Base-by-base conservation (phyloP, 2,113 vertebrate species). In the Hemiprocne comata region DNA sequence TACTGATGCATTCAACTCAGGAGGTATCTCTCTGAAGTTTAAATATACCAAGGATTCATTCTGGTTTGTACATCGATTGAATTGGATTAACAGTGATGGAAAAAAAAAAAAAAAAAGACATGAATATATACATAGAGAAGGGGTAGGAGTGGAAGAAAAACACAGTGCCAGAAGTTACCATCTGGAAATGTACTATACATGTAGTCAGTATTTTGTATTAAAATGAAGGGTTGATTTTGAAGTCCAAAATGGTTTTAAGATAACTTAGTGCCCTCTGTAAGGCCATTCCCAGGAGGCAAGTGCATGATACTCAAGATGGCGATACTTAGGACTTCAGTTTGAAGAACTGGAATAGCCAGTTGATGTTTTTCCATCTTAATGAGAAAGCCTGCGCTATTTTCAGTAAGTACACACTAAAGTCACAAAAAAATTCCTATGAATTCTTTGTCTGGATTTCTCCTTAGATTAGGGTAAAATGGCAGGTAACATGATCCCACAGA, bases 161-260 rank as follows among this genome's bases (percentile, higher is more conserved):
- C 28, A 85, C 51, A 86, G 46, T 93, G 60, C 36, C 80, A 85
- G 67, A 79, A 83, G 61, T 66, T 57, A 50, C n/a, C 24, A 33
- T 80, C n/a, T 94, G 44, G 28, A 91, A 91, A 96, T 38, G 50
- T 65, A 48, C 15, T 67, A 48, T 57, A 57, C 17, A 73, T 31
- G 60, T 42, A 70, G 61, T 76, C 34, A 75, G 7, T 65, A 42
- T 42, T 70, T 62, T 89, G 58, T 67, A 81, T 78, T 76, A 79
- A 91, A 97, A 85, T 17, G 11, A 65, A 51, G 18, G n/a, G 28
- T 54, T 87, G 75, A 70, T 74, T 83, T 54, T 87, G 74, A 94
- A 94, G 87, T 89, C 66, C 71, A 90, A 40, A 93, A 62, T 51
- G 53, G 13, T 62, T 94, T 92, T 73, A 89, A 92, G 36, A 36